phyloP scores from a whole-genome alignment of 2,113 vertebrate species.

The Sitta europaea region DNA sequence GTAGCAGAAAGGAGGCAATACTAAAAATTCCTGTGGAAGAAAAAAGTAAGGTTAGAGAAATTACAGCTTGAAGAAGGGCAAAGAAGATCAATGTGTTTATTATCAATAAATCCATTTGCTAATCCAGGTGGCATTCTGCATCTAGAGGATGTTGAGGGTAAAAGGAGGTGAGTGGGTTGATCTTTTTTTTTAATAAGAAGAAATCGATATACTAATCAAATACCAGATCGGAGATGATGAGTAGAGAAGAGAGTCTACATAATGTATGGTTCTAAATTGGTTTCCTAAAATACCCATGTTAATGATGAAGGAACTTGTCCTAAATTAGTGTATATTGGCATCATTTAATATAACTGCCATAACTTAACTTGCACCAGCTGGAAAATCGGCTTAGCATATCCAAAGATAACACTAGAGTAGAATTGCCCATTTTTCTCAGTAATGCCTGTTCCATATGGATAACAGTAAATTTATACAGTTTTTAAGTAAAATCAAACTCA shows the following conservation, averaged over 20 bases:
- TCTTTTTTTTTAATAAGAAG: neutral
- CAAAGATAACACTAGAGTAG: conserved; percentile 20
- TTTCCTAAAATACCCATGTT: conserved; percentile 51
- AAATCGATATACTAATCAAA: conserved; percentile 52
- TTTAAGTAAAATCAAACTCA: neutral
- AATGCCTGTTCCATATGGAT: neutral
- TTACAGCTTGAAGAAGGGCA: conserved; percentile 12
- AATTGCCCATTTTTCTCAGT: conserved; percentile 20
- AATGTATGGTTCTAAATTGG: conserved; percentile 32
- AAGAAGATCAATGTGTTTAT: conserved; percentile 64
- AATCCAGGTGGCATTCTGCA: conserved; percentile 59
- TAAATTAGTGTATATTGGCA: conserved; percentile 53
- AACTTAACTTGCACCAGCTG: conserved; percentile 49
- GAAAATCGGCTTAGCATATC: conserved; percentile 10
- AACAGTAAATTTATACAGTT: neutral
- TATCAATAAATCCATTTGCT: conserved; percentile 67
- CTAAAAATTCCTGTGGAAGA: neutral
- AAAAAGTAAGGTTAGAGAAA: neutral
- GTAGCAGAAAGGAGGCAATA: neutral
- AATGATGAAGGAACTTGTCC: conserved; percentile 44
- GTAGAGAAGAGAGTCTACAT: conserved; percentile 25
- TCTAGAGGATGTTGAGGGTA: conserved; percentile 31
- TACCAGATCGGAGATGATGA: conserved; percentile 34
- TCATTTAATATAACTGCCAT: conserved; percentile 51
- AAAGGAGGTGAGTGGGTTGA: conserved; percentile 34